Percentiles rank a stretch among this genome's conserved stretches.
These are phyloP conservation scores for Paedocypris micromegethes DNA, from an alignment of 2,797 vertebrate genomes.

Conservation along the genomic window DNA sequence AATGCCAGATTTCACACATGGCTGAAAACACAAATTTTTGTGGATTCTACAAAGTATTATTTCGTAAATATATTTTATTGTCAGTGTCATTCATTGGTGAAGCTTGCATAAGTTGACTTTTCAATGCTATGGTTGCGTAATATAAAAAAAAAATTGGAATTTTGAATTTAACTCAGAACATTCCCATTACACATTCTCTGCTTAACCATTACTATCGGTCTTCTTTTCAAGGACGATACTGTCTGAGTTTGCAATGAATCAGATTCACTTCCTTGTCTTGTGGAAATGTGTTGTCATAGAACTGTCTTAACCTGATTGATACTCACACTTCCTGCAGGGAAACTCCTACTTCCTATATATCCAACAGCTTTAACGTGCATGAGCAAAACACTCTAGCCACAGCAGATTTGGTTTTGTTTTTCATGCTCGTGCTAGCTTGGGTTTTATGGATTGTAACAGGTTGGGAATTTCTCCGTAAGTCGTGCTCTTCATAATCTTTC, in stretches of 20 bases:
- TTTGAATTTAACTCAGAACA: no score
- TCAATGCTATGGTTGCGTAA: no score
- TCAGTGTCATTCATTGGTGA: no score
- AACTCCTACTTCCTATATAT: slow-evolving; percentile 32
- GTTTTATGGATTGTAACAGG: slow-evolving; percentile 12
- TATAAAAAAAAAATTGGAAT: no score
- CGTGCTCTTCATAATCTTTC: slow-evolving; percentile 19
- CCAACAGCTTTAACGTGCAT: background rate
- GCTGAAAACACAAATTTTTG: no score
- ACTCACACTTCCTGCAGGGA: slow-evolving; percentile 25
- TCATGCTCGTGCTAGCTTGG: slow-evolving; percentile 8
- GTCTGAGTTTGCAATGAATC: slow-evolving; percentile 36
- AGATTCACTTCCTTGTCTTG: slow-evolving; percentile 42
- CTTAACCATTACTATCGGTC: background rate
- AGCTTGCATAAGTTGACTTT: no score
- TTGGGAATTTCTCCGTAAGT: slow-evolving; percentile 15
- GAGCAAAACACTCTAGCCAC: background rate
- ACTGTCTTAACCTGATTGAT: slow-evolving; percentile 23
- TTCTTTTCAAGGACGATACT: background rate
- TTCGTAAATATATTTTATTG: no score
- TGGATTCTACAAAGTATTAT: no score
- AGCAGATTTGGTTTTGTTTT: background rate
- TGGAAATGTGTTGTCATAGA: slow-evolving; percentile 35
- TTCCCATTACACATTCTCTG: no score
- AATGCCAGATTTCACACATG: no score